Percentiles rank a stretch among this genome's conserved stretches.
phyloP scores from a whole-genome alignment of 2,888 invertebrate species.

The Orgyia antiqua region DNA sequence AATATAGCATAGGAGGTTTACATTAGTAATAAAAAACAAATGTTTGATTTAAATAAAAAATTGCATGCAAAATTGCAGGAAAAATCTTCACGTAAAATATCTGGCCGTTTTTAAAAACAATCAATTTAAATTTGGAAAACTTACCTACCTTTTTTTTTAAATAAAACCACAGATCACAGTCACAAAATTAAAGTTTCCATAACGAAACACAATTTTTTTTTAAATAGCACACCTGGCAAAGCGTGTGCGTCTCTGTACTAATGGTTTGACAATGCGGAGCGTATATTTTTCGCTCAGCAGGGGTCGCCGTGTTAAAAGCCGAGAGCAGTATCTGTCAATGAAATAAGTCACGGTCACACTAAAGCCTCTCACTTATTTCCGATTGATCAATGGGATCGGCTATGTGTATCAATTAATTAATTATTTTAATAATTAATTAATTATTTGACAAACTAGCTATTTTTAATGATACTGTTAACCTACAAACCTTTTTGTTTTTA shows the following conservation, averaged over 20 bases:
- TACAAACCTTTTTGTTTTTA: too few species aligned
- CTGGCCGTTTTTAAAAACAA: too few species aligned
- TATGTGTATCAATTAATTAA: slow-evolving; percentile 1
- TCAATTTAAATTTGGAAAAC: slow-evolving; percentile 1
- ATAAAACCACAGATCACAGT: slow-evolving; percentile 10
- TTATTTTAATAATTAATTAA: too few species aligned
- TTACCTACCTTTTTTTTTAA: slow-evolving; percentile 5
- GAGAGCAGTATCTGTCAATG: slow-evolving; percentile 53
- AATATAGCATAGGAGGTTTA: too few species aligned
- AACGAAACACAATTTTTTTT: slow-evolving; percentile 7
- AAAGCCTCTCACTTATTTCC: slow-evolving; percentile 55
- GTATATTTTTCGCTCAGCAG: slow-evolving; percentile 37
- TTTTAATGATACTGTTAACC: too few species aligned
- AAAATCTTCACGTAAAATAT: too few species aligned
- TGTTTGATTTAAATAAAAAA: too few species aligned
- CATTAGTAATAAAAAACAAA: too few species aligned
- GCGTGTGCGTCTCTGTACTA: slow-evolving; percentile 32
- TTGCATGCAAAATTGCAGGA: too few species aligned
- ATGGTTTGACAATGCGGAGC: slow-evolving; percentile 58
- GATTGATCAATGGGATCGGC: slow-evolving; percentile 22
- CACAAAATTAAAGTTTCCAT: slow-evolving; percentile 10
- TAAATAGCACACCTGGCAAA: slow-evolving; percentile 14
- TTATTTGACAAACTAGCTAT: too few species aligned
- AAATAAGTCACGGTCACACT: slow-evolving; percentile 57
- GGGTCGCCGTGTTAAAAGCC: slow-evolving; percentile 45